phyloP scores from a whole-genome alignment of 2,113 vertebrate genomes.

The Synchiropus splendidus region DNA sequence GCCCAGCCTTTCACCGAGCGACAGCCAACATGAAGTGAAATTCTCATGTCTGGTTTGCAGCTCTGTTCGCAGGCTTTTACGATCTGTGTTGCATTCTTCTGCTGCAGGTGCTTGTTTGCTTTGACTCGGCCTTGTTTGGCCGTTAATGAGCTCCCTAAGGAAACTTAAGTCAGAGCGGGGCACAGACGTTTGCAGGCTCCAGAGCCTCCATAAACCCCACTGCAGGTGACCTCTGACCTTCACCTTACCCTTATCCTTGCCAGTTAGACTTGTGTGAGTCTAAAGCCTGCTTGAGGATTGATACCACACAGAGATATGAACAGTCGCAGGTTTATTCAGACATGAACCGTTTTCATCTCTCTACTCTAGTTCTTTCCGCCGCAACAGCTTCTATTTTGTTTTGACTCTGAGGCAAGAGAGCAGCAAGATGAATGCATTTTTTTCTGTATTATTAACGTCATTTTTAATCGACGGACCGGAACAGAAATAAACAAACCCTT shows the following conservation, averaged over 20 bases:
- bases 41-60: too few relatives aligned
- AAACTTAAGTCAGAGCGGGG: slow-evolving; percentile 15
- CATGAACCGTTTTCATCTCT: too few relatives aligned
- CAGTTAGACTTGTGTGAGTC: slow-evolving; percentile 7
- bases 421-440: too few relatives aligned
- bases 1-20: too few relatives aligned
- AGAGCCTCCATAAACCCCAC: slow-evolving; percentile 14
- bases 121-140: slow-evolving; percentile 12
- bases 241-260: slow-evolving; percentile 1
- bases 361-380: too few relatives aligned
- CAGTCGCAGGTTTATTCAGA: neutral
- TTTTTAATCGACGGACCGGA: too few relatives aligned
- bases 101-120: slow-evolving; percentile 29
- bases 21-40: too few relatives aligned
- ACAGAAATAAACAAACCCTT: too few relatives aligned
- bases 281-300: slow-evolving; percentile 8
- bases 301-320: slow-evolving; percentile 13
- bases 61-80: neutral
- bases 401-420: too few relatives aligned
- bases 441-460: too few relatives aligned
- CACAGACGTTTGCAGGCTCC: slow-evolving; percentile 15
- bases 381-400: too few relatives aligned
- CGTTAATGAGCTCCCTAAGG: slow-evolving; percentile 55
- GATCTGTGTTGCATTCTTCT: neutral
- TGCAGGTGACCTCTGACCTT: slow-evolving; percentile 28